Conservation (phyloP, 2,113 vertebrate species). For the Coturnix japonica region DNA sequence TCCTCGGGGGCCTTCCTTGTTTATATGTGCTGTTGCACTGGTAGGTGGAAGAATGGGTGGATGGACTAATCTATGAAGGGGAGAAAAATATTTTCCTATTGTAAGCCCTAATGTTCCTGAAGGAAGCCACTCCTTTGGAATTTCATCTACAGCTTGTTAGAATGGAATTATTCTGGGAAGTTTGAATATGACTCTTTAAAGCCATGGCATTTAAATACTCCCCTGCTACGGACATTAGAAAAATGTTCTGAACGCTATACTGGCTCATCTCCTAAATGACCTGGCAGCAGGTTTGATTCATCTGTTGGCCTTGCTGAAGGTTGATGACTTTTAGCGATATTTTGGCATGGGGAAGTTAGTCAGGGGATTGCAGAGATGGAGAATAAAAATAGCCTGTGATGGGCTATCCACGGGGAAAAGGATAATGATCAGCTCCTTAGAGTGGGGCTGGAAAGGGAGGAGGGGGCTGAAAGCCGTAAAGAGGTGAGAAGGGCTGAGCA, state of each 20-base stretch:
- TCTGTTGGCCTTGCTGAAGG: slow-evolving; percentile 55
- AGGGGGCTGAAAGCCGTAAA: neutral
- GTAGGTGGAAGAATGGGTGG: slow-evolving; percentile 34
- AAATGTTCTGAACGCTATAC: slow-evolving; percentile 18
- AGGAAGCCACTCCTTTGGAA: slow-evolving; percentile 5
- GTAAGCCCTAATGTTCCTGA: slow-evolving; percentile 36
- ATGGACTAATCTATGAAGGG: slow-evolving; percentile 25
- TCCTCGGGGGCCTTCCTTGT: neutral
- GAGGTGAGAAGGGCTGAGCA: slow-evolving; percentile 6
- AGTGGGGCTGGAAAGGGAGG: slow-evolving; percentile 1
- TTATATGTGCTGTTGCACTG: neutral
- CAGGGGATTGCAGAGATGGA: slow-evolving; percentile 1
- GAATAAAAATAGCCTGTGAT: slow-evolving; percentile 43
- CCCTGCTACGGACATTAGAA: neutral
- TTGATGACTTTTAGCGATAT: slow-evolving; percentile 44
- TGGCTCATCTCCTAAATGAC: slow-evolving; percentile 37
- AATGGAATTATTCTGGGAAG: slow-evolving; percentile 22
- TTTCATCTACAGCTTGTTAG: slow-evolving; percentile 21
- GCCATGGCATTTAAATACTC: slow-evolving; percentile 7
- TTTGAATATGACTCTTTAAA: slow-evolving; percentile 32
- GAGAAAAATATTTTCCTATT: slow-evolving; percentile 47
- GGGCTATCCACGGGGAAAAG: neutral
- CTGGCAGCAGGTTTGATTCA: slow-evolving; percentile 56
- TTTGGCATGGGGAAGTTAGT: slow-evolving; percentile 40
- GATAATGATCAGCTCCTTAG: neutral